Evolutionary conservation across 2,113 vertebrate species (phyloP), one percentile per base, ranked within the genome.

Genomic region (Origma solitaria): DNA sequence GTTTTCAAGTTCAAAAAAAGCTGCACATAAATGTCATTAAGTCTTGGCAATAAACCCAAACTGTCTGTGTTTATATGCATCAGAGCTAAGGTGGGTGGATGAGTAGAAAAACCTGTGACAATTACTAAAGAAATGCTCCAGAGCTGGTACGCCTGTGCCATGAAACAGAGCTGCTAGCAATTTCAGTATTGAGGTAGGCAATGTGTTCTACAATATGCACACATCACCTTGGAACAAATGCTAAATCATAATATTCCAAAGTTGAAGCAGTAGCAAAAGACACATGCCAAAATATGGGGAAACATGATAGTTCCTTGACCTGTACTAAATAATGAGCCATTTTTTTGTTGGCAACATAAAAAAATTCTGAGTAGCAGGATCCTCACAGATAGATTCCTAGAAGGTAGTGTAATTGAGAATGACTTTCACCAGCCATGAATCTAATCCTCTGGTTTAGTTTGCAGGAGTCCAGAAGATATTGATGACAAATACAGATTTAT

Each of bases 11-110:
- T 69, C 4, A 72, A 53, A 51, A 33, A 76, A 94, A 42, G 8
- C 54, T 47, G 23, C 35, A 49, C 1, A 1, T 68, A 87, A 80
- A 37, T 91, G 57, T 68, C 42, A 24, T 94, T 69, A 72, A 19
- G 2, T 69, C 66, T 91, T 88, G 54, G 82, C 71, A 81, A 75
- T 80, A 88, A 91, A 90, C 18, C 21, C 56, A 70, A 70, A 80
- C 82, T 93, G 54, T 81, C 79, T 88, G 51, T 97, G 75, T 94
- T 97, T 95, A 60, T 75, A 40, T 70, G 54, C 37, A 70, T 82
- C 75, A 50, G 54, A 69, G 62, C 27, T 87, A 72, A 62, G 68
- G 90, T 94, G 65, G 71, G 75, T 91, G 84, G 42, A 73, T 94
- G 42, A 77, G 40, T 38, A 90, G 68, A 80, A 85, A 90, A 96